Base-by-base conservation (phyloP, 2,113 vertebrate species). In the Geococcyx californianus region DNA sequence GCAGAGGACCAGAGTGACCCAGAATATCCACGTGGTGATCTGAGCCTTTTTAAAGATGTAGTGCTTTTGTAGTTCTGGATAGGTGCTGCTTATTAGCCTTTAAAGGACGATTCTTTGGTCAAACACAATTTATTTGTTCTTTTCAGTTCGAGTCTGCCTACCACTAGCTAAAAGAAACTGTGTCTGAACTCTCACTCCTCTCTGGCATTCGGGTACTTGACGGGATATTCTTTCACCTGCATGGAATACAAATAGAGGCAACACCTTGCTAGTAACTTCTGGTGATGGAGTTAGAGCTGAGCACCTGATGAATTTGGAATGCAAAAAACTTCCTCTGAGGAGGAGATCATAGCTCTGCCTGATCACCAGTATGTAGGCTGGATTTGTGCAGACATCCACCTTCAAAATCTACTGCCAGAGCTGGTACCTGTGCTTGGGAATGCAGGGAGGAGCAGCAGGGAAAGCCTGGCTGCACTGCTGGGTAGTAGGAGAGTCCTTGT, bases 21-120 rank as follows among this genome's bases (percentile, higher is more conserved):
- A 51, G 45, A 92, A 86, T 9, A 59, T 16, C 45, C 42, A 26
- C 1, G 0, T n/a, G 55, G 28, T 66, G 54, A 73, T 55, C 21
- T 0, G 0, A 59, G 52, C 23, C 26, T 8, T 33, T 9, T 40
- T 51, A 19, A 18, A 62, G 52, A 49, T 2, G 1, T 34, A 21
- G 6, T 75, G 12, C 7, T 76, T 72, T 52, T 24, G 7, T 23
- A 51, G 47, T 59, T 59, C 64, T 72, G 59, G 60, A 42, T 14
- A 75, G 60, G 55, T 94, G 42, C 10, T 83, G 14, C n/a, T 70
- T 66, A 8, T 83, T 62, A 60, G 5, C 58, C 51, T 77, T 59
- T 49, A 58, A 7, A 11, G 40, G 49, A 26, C 49, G 26, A 23
- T 64, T 80, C 67, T 83, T 59, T 68, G 75, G 24, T 44, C n/a